Conservation (phyloP, 92 coral and sea anemone genomes). For the Epizoanthus rinbou region DNA sequence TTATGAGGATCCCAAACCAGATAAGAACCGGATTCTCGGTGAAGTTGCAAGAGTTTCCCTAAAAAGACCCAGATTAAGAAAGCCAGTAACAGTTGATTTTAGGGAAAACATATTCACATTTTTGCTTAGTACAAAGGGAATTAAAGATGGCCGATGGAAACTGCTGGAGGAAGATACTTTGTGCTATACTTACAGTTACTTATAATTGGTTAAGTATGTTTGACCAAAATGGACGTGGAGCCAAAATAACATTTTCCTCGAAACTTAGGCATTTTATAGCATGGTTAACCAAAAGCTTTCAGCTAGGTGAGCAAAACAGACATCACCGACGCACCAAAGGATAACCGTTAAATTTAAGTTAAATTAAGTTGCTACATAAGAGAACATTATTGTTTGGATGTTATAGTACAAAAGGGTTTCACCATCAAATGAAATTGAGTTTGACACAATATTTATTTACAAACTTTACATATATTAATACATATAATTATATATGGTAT, state of each 20-base stretch:
- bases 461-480: no score
- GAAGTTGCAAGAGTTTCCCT: constrained; percentile 48
- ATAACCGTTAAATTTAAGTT: constrained; percentile 44
- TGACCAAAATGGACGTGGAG: constrained; percentile 60
- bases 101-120: constrained; percentile 47
- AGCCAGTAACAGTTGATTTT: constrained; percentile 46
- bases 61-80: constrained; percentile 40
- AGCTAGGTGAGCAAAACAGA: background rate
- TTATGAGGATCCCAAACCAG: constrained; percentile 56
- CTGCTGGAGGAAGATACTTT: constrained; percentile 41
- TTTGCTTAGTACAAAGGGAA: constrained; percentile 39
- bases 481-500: no score
- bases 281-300: constrained; percentile 53
- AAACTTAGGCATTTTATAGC: constrained; percentile 51
- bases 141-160: constrained; percentile 31
- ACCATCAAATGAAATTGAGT: no score
- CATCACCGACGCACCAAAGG: constrained; percentile 43
- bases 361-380: constrained; percentile 68
- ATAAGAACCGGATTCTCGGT: constrained; percentile 22
- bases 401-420: no score
- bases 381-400: background rate
- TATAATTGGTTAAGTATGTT: constrained; percentile 41
- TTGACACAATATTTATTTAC: no score
- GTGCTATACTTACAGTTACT: constrained; percentile 24
- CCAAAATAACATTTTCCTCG: constrained; percentile 47